Evolutionary conservation across 1,140 invertebrate species (phyloP).

Genomic region (Oncopodura yosiiana): DNA sequence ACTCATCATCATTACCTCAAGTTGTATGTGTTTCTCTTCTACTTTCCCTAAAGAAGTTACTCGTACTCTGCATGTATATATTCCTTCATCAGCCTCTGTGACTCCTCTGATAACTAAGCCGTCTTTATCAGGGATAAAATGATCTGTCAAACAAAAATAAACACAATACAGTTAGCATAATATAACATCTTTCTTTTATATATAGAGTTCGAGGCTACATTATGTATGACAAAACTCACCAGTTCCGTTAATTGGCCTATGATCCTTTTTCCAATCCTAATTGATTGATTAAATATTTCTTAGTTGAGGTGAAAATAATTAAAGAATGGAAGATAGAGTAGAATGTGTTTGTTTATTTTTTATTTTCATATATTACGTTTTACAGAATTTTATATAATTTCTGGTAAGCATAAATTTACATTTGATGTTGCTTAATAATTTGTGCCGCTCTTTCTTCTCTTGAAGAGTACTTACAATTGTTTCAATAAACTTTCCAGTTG

Average conservation of each 20-base stretch:
- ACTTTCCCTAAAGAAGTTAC: slow-evolving; percentile 69
- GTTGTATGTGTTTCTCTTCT: slow-evolving; percentile 58
- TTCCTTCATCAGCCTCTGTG: slow-evolving; percentile 63
- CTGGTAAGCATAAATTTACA: too few species aligned
- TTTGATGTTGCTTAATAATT: too few species aligned
- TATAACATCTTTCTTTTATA: not conserved
- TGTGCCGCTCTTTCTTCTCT: too few species aligned
- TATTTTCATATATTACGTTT: too few species aligned
- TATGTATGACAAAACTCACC: slow-evolving; percentile 14
- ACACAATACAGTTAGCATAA: slow-evolving; percentile 1
- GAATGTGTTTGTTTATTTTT: too few species aligned
- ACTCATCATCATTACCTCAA: slow-evolving; percentile 52
- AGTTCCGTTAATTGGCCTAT: slow-evolving; percentile 18
- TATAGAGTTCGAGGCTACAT: not conserved
- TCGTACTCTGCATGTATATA: slow-evolving; percentile 71
- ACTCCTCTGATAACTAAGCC: slow-evolving; percentile 69
- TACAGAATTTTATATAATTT: too few species aligned
- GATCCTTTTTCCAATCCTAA: slow-evolving; percentile 34
- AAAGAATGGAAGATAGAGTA: too few species aligned
- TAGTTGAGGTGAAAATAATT: not conserved
- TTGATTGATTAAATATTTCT: slow-evolving; percentile 10
- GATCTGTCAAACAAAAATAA: slow-evolving; percentile 41
- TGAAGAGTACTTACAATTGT: too few species aligned
- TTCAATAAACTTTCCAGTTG: too few species aligned
- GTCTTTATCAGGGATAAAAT: slow-evolving; percentile 62